Evolutionary conservation across 1,140 invertebrate species (phyloP).

Genomic region (Magallana angulata): DNA sequence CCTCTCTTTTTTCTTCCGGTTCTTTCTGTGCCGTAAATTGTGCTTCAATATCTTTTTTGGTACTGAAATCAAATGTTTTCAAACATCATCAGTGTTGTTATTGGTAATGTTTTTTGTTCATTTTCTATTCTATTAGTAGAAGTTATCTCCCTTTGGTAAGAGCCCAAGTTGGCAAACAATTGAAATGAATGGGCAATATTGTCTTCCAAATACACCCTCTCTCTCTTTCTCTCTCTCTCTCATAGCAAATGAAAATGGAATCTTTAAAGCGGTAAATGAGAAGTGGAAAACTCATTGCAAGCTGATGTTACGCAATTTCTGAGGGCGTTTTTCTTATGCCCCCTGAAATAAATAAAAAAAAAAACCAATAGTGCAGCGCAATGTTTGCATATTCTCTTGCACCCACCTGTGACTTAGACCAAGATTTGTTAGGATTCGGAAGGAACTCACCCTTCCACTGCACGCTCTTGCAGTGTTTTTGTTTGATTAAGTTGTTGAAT

Average conservation of each 20-base stretch:
- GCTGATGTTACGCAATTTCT: too few relatives aligned
- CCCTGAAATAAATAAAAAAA: too few relatives aligned
- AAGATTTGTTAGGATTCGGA: background rate
- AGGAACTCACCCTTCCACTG: background rate
- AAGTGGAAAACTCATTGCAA: too few relatives aligned
- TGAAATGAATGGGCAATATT: too few relatives aligned
- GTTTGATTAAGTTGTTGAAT: constrained; percentile 7
- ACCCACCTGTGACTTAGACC: background rate
- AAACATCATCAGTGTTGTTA: too few relatives aligned
- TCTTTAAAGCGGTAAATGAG: too few relatives aligned
- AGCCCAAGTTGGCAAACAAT: too few relatives aligned
- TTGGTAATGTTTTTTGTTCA: too few relatives aligned
- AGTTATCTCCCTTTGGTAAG: background rate
- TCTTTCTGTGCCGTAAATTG: constrained; percentile 50
- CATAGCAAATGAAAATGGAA: too few relatives aligned
- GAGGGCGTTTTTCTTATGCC: too few relatives aligned
- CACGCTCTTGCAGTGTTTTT: background rate
- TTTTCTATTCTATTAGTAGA: background rate
- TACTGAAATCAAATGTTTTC: constrained; percentile 82
- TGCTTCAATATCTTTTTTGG: constrained; percentile 90
- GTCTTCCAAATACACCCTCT: too few relatives aligned
- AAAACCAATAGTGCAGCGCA: background rate
- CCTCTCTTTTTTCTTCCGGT: constrained; percentile 13
- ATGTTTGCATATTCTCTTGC: constrained; percentile 5
- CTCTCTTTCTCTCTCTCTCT: too few relatives aligned